Evolutionary conservation across 2,113 vertebrate genomes (phyloP).

Genomic region (Sorex araneus): DNA sequence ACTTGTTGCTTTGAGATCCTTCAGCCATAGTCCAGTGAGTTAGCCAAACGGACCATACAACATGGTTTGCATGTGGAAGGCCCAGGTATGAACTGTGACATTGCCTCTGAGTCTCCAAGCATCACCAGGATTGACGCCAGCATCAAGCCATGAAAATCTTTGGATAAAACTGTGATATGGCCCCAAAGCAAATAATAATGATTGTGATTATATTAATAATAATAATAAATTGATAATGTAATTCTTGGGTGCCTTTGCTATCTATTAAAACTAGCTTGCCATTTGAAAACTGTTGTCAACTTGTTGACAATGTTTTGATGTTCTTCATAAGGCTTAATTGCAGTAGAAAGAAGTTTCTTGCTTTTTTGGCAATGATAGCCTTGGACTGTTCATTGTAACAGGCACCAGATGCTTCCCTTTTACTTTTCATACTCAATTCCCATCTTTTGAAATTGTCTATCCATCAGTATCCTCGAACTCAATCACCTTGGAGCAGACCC

Average conservation of each 20-base stretch:
- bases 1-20: neutral
- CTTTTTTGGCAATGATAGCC: neutral
- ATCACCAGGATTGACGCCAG: too few relatives aligned
- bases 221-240: neutral
- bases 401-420: neutral
- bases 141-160: too few relatives aligned
- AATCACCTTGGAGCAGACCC: conserved; percentile 59
- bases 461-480: conserved; percentile 51
- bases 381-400: neutral
- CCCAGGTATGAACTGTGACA: too few relatives aligned
- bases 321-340: neutral
- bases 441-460: conserved; percentile 54
- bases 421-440: neutral
- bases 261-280: neutral
- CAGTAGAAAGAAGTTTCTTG: neutral
- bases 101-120: too few relatives aligned
- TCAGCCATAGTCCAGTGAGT: neutral
- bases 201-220: too few relatives aligned
- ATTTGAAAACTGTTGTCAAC: neutral
- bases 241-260: neutral
- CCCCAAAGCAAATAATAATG: too few relatives aligned
- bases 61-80: too few relatives aligned
- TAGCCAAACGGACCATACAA: too few relatives aligned
- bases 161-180: too few relatives aligned
- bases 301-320: neutral